Base-by-base conservation (phyloP, 2,888 invertebrate genomes). In the Hyposoter dolosus region DNA sequence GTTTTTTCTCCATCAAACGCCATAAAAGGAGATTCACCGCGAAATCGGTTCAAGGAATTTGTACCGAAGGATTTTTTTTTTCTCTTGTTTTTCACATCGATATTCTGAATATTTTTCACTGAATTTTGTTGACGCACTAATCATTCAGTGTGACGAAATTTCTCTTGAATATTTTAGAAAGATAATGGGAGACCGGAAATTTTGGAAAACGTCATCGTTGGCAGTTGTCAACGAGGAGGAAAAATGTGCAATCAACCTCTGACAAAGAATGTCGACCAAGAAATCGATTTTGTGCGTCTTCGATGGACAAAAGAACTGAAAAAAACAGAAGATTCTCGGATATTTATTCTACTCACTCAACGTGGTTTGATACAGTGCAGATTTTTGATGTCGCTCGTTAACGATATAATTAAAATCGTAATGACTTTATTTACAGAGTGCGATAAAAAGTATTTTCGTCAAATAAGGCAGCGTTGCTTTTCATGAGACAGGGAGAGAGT, bases 11-110 rank as follows among this genome's bases (percentile, higher is more conserved):
- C 80, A 76, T 81, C 66, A 81, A 89, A 90, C 77, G 83, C 88
- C 89, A 85, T 90, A 90, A 88, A 88, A 88, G 88, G 90, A 77
- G 83, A 89, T 66, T 53, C 82, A 53, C 71, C 83, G 85, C 77
- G 78, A 82, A 85, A 85, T 77, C 76, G 77, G 72, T 72, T 74
- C 66, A 71, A 83, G 75, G 72, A 4, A 79, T 82, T 87, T 86
- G 1, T 78, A 78, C 81, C 82, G 71, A 80, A 72, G 75, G 79
- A 60, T 65, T 50, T 28, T 60, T 50, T 28, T 60, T 74, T 17
- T 40, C 66, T 5, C 15, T 28, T 53, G 56, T 83, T 77, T 83
- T 47, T 79, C 19, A 10, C 56, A 10, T 78, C 68, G 17, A 65
- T n/a, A 45, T 60, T 23, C 35, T 43, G n/a, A 32, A 10, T 65